Conservation (phyloP, 1,140 invertebrate genomes). For the Sitobion miscanthi region DNA sequence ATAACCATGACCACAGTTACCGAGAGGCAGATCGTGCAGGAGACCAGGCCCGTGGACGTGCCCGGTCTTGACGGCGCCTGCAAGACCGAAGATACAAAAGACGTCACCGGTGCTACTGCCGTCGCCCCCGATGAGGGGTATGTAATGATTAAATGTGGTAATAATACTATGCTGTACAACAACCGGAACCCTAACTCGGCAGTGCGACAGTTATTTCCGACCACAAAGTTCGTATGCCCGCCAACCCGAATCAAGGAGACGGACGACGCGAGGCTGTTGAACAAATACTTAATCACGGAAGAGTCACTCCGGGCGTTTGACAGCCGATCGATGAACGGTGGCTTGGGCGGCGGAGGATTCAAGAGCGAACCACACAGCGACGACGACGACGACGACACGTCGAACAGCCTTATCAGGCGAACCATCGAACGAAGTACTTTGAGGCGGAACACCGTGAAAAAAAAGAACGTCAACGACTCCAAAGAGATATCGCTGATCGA, state of each 20-base stretch:
- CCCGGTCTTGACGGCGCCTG: background rate
- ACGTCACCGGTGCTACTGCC: constrained; percentile 61
- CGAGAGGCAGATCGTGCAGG: constrained; percentile 69
- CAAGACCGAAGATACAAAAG: constrained; percentile 57
- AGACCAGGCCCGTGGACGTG: constrained; percentile 60
- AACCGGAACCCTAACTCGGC: constrained; percentile 74
- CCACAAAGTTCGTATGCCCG: constrained; percentile 67
- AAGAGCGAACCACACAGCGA: constrained; percentile 43
- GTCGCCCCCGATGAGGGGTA: constrained; percentile 62
- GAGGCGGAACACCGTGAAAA: constrained; percentile 65
- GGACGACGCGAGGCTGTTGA: constrained; percentile 46
- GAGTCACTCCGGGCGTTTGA: constrained; percentile 72
- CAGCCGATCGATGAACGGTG: constrained; percentile 61
- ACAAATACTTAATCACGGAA: constrained; percentile 69
- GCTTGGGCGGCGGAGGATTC: constrained; percentile 63
- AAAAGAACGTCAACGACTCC: constrained; percentile 64
- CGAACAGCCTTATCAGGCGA: constrained; percentile 61
- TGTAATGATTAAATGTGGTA: constrained; percentile 66
- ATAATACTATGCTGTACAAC: constrained; percentile 62
- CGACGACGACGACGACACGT: constrained; percentile 60
- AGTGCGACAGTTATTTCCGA: constrained; percentile 75
- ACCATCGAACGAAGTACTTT: constrained; percentile 79
- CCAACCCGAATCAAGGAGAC: constrained; percentile 62
- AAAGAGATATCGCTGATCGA: constrained; percentile 75
- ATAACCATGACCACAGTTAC: constrained; percentile 75